Percentiles rank a stretch among this genome's conserved stretches.
Evolutionary conservation across 2,113 vertebrate genomes (phyloP).

Genomic region (Miniopterus natalensis): DNA sequence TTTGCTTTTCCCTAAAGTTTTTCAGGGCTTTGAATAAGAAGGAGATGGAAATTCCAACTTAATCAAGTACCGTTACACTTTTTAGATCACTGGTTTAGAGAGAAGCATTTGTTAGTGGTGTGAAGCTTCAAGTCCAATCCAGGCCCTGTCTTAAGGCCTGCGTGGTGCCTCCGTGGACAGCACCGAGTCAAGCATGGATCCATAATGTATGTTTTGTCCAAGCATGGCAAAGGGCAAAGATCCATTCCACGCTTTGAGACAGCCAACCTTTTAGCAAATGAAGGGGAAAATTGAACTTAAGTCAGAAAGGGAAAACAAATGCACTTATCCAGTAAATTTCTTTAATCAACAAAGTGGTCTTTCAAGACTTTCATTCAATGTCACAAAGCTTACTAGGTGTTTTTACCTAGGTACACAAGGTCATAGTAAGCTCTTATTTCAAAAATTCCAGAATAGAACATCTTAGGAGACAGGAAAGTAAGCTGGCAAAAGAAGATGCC

Average conservation of each 20-base stretch:
- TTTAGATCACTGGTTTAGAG: not conserved
- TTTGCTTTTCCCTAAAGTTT: not conserved
- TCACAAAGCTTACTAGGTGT: constrained; percentile 13
- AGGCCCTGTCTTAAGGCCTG: not conserved
- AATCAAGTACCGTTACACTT: not conserved
- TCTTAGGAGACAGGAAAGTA: constrained; percentile 65
- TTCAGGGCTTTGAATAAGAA: not conserved
- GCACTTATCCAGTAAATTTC: constrained; percentile 58
- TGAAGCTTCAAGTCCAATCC: not conserved
- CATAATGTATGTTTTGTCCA: not conserved
- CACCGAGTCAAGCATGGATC: not conserved
- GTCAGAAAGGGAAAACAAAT: constrained; percentile 68
- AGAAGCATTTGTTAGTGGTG: not conserved
- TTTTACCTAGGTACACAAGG: constrained; percentile 64
- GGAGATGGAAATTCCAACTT: not conserved
- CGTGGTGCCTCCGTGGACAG: not conserved
- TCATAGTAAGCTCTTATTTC: constrained; percentile 47
- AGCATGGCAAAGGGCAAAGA: constrained; percentile 45
- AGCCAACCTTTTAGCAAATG: constrained; percentile 79
- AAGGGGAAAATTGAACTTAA: constrained; percentile 77
- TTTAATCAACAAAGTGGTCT: constrained; percentile 72
- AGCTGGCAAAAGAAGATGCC: constrained; percentile 71
- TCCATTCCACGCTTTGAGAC: constrained; percentile 32
- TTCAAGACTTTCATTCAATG: constrained; percentile 67
- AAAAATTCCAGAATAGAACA: constrained; percentile 60